phyloP scores from a whole-genome alignment of 2,888 invertebrate genomes.

The Cerceris rybyensis region DNA sequence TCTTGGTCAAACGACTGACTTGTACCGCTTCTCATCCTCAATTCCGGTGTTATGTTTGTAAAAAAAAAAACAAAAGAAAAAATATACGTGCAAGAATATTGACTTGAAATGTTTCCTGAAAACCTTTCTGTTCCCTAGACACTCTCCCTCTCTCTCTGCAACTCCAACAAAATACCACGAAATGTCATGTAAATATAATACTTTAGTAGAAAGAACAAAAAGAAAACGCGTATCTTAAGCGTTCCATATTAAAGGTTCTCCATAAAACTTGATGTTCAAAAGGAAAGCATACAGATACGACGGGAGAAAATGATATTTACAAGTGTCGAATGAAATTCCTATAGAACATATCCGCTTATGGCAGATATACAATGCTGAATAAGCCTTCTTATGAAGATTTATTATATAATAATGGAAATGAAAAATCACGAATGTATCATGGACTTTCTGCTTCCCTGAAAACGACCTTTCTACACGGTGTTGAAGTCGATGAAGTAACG shows the following conservation, averaged over 20 bases:
- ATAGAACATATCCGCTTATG: conserved; percentile 12
- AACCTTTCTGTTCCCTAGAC: not conserved
- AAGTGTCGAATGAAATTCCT: conserved; percentile 53
- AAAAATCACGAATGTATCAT: not conserved
- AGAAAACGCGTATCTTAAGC: conserved; percentile 35
- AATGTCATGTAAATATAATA: conserved; percentile 35
- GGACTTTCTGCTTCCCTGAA: not conserved
- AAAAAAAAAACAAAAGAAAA: conserved; percentile 31
- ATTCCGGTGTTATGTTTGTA: conserved; percentile 9
- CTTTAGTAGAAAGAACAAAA: conserved; percentile 16
- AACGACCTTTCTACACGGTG: not conserved
- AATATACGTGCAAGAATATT: conserved; percentile 38
- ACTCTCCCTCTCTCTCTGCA: not conserved
- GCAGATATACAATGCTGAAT: conserved; percentile 3
- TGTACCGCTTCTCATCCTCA: not conserved
- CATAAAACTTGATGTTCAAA: not conserved
- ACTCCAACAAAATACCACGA: not conserved
- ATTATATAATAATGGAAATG: not conserved
- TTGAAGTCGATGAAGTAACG: not conserved
- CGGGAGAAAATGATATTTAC: conserved; percentile 64
- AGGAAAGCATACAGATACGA: not conserved
- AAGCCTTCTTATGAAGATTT: not conserved
- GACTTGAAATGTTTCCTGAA: not conserved
- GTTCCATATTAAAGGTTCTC: conserved; percentile 20
- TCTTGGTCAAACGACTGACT: conserved; percentile 8